Evolutionary conservation across 2,797 vertebrate genomes (phyloP).

Genomic region (Sebastiscus tertius): DNA sequence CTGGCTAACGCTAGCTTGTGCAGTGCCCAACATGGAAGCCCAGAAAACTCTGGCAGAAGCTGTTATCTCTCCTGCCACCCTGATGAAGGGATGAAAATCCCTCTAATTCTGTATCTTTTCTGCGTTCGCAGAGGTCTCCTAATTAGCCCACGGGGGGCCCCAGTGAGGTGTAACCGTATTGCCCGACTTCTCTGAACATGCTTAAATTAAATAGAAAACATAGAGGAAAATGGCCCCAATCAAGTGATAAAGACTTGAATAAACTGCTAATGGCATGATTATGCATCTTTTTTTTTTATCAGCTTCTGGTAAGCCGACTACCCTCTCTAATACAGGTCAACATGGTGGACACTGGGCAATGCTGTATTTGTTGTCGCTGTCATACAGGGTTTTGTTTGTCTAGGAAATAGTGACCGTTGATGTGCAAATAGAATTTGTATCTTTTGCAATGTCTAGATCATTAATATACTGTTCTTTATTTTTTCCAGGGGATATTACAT

Average conservation of each 20-base stretch:
- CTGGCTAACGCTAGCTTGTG: constrained; percentile 60
- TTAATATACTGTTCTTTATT: not conserved
- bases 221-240: constrained; percentile 18
- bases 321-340: not conserved
- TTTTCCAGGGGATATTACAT: constrained; percentile 93
- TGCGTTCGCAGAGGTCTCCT: constrained; percentile 44
- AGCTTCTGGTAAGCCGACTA: not conserved
- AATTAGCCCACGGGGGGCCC: constrained; percentile 57
- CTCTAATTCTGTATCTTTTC: constrained; percentile 63
- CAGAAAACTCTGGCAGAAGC: constrained; percentile 58
- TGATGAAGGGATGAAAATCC: constrained; percentile 66
- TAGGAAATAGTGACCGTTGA: not conserved
- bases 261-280: constrained; percentile 5
- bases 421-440: not conserved
- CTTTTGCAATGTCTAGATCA: not conserved
- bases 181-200: constrained; percentile 41
- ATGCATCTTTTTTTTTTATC: not conserved
- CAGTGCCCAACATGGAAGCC: constrained; percentile 59
- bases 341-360: not conserved
- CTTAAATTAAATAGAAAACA: constrained; percentile 43
- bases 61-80: constrained; percentile 63
- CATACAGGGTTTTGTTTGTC: not conserved
- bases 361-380: not conserved
- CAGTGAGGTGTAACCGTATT: constrained; percentile 36
- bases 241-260: constrained; percentile 17